A percentile compares a stretch with the other conserved stretches of the same genome.
phyloP scores from a whole-genome alignment of 2,113 vertebrate genomes.

The Mastomys natalensis region DNA sequence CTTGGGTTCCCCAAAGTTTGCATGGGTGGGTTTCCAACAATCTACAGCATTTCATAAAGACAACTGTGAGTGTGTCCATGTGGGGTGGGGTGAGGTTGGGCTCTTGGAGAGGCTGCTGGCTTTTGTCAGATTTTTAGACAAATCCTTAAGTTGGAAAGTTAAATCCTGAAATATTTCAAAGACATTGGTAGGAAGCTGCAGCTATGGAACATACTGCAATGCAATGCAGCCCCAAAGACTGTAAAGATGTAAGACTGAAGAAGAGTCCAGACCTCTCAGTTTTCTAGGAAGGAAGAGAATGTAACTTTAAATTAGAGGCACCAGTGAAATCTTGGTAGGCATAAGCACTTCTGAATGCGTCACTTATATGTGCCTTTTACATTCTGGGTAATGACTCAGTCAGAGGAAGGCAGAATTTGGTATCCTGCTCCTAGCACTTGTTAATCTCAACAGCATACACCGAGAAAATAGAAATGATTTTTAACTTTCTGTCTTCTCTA shows the following conservation, averaged over 20 bases:
- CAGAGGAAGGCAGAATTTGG: not conserved
- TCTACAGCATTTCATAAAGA: not conserved
- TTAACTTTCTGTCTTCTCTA: not conserved
- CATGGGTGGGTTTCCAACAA: not conserved
- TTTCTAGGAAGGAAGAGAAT: constrained; percentile 17
- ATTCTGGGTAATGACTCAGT: not conserved
- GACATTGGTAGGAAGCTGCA: not conserved
- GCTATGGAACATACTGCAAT: not conserved
- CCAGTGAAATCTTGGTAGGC: constrained; percentile 9
- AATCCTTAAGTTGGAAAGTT: constrained; percentile 8
- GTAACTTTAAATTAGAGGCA: constrained; percentile 42
- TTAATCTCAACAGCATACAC: not conserved
- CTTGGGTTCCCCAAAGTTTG: not conserved
- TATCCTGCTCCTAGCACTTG: not conserved
- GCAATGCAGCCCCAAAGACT: not conserved
- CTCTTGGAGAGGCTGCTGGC: not conserved
- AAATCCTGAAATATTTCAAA: constrained; percentile 29
- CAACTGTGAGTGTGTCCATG: not conserved
- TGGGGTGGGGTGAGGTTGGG: not conserved
- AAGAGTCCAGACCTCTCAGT: not conserved
- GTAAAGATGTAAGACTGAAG: not conserved
- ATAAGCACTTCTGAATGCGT: not conserved
- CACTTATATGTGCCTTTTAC: not conserved
- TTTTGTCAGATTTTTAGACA: constrained; percentile 52
- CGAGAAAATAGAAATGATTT: not conserved